Conservation (phyloP, 2,888 invertebrate species). For the Pollenia labialis region DNA sequence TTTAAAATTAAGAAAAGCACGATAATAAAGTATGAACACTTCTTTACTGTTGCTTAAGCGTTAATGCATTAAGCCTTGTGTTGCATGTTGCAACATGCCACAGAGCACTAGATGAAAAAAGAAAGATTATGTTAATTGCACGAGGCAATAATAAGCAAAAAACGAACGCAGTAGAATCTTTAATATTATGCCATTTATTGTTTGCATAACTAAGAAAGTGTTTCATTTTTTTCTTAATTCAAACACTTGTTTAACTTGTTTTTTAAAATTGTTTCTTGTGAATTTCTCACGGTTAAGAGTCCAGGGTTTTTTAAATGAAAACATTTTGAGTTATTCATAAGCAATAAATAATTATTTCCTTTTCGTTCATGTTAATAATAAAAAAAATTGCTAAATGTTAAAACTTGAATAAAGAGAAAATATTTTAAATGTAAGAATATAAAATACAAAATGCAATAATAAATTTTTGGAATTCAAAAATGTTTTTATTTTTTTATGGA, state of each 20-base stretch:
- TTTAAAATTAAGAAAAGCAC: conserved; percentile 53
- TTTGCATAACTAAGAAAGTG: background rate
- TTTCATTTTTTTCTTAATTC: conserved; percentile 1
- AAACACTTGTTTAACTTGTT: conserved; percentile 37
- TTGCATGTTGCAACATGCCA: conserved; percentile 39
- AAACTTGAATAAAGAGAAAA: background rate
- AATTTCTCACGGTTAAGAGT: conserved; percentile 50
- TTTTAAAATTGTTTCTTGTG: conserved; percentile 2
- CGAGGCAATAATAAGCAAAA: conserved; percentile 48
- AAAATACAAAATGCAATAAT: background rate
- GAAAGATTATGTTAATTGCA: conserved; percentile 65
- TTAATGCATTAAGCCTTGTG: conserved; percentile 50
- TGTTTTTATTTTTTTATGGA: too few species aligned
- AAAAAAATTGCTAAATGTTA: background rate
- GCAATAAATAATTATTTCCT: conserved; percentile 61
- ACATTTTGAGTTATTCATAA: conserved; percentile 67
- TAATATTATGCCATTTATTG: conserved; percentile 14
- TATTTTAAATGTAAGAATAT: conserved; percentile 3
- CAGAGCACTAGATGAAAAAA: conserved; percentile 43
- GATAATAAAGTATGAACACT: conserved; percentile 71
- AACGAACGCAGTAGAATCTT: background rate
- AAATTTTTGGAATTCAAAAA: too few species aligned
- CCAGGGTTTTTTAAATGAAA: conserved; percentile 66
- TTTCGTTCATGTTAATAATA: background rate
- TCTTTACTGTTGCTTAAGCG: conserved; percentile 38